Percentiles rank a stretch among this genome's conserved stretches.
These are phyloP conservation scores for Tetraodon nigroviridis DNA, from an alignment of 2,113 vertebrate genomes.

Conservation along the genomic window DNA sequence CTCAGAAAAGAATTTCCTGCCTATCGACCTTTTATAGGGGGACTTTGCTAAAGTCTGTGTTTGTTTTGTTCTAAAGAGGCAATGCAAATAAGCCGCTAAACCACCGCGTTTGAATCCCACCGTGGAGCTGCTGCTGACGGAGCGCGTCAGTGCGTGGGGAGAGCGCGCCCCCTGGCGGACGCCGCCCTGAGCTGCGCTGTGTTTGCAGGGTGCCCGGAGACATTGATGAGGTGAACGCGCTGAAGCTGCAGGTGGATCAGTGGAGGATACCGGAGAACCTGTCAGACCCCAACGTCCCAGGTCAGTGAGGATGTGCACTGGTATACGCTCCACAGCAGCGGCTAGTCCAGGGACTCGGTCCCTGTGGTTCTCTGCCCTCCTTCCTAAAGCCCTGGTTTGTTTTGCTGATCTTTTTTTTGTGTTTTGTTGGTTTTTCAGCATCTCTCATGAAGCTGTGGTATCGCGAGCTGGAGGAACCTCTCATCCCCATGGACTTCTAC, in stretches of 20 bases:
- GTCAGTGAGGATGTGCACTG: slow-evolving; percentile 63
- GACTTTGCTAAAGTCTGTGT: slow-evolving; percentile 17
- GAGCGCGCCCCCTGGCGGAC: slow-evolving; percentile 60
- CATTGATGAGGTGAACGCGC: slow-evolving; percentile 88
- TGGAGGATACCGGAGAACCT: slow-evolving; percentile 86
- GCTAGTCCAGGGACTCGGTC: background rate
- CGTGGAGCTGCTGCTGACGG: slow-evolving; percentile 6
- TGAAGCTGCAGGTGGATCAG: slow-evolving; percentile 90
- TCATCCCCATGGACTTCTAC: slow-evolving; percentile 87
- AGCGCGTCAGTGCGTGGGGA: background rate
- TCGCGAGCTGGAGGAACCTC: slow-evolving; percentile 86
- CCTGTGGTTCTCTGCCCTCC: no score
- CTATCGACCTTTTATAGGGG: background rate
- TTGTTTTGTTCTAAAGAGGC: slow-evolving; percentile 34
- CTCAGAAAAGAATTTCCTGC: slow-evolving; percentile 21
- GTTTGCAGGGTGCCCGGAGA: slow-evolving; percentile 83
- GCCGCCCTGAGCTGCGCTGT: slow-evolving; percentile 26
- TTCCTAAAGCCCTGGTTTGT: no score
- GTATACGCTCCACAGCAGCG: no score
- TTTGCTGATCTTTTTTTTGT: no score
- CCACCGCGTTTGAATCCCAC: slow-evolving; percentile 30
- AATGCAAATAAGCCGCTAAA: slow-evolving; percentile 31
- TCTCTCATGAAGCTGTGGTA: slow-evolving; percentile 91
- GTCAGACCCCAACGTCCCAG: slow-evolving; percentile 85
- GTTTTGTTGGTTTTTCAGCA: slow-evolving; percentile 58